phyloP scores from a whole-genome alignment of 2,888 invertebrate species.

The Amiota communis region DNA sequence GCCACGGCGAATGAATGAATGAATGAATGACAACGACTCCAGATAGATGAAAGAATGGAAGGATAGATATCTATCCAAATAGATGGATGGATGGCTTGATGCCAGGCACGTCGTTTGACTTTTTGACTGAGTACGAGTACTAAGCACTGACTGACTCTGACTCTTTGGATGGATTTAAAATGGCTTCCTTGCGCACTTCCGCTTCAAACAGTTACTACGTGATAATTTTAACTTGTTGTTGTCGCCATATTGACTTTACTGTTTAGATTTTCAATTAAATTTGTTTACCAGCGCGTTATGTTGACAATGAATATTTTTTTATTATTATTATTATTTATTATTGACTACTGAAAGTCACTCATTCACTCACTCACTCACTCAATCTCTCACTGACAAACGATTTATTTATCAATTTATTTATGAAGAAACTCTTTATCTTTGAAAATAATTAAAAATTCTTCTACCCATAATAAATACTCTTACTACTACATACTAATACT shows the following conservation, averaged over 20 bases:
- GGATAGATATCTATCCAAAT: no score
- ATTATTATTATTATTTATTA: no score
- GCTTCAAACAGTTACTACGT: not conserved
- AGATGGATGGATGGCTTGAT: not conserved
- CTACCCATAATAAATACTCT: no score
- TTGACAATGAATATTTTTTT: no score
- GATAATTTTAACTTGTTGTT: slow-evolving; percentile 38
- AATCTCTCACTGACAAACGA: not conserved
- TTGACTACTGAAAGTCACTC: not conserved
- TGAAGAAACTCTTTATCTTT: not conserved
- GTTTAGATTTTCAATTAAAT: slow-evolving; percentile 69
- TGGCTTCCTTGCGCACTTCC: slow-evolving; percentile 20
- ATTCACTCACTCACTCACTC: not conserved
- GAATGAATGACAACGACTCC: not conserved
- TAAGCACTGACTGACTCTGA: not conserved
- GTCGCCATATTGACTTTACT: slow-evolving; percentile 51
- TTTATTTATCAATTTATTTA: slow-evolving; percentile 26
- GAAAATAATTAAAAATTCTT: not conserved
- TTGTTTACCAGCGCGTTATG: slow-evolving; percentile 52
- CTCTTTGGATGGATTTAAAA: not conserved
- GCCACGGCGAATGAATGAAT: not conserved
- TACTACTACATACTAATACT: no score
- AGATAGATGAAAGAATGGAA: not conserved
- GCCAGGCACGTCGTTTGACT: slow-evolving; percentile 16
- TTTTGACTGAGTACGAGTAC: not conserved